Conservation (phyloP, 2,888 invertebrate genomes). For the Campoplex nolae region DNA sequence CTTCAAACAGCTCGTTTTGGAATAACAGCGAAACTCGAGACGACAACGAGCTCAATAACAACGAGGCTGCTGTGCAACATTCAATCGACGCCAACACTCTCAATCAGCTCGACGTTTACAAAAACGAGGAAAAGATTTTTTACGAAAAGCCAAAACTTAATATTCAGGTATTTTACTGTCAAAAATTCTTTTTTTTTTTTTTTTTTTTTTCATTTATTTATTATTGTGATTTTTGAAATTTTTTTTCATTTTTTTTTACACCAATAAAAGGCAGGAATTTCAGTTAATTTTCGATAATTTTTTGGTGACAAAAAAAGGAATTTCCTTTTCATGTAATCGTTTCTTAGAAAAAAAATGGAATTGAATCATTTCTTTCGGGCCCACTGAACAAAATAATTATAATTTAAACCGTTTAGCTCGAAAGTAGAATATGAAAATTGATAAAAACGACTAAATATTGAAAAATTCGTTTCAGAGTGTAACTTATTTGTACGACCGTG, state of each 20-base stretch:
- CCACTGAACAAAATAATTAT: too few species aligned
- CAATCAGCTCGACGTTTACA: constrained; percentile 85
- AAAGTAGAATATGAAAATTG: too few species aligned
- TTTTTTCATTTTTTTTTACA: not conserved
- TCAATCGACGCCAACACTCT: constrained; percentile 83
- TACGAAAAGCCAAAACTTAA: constrained; percentile 87
- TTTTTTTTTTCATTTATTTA: constrained; percentile 81
- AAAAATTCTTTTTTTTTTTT: too few species aligned
- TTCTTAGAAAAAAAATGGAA: too few species aligned
- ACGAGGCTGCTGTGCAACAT: constrained; percentile 70
- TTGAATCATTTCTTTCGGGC: too few species aligned
- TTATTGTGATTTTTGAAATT: not conserved
- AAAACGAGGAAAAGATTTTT: constrained; percentile 86
- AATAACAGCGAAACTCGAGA: constrained; percentile 59
- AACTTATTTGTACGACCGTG: constrained; percentile 78
- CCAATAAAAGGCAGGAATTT: not conserved
- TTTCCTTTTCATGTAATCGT: too few species aligned
- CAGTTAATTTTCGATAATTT: too few species aligned
- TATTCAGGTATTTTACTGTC: constrained; percentile 80
- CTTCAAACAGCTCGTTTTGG: constrained; percentile 45
- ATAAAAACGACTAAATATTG: too few species aligned
- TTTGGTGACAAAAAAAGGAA: too few species aligned
- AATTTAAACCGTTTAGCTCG: too few species aligned
- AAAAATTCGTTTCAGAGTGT: constrained; percentile 73
- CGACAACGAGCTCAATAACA: constrained; percentile 73